Evolutionary conservation across 2,113 vertebrate species (phyloP).

Genomic region (Todiramphus saurophagus): DNA sequence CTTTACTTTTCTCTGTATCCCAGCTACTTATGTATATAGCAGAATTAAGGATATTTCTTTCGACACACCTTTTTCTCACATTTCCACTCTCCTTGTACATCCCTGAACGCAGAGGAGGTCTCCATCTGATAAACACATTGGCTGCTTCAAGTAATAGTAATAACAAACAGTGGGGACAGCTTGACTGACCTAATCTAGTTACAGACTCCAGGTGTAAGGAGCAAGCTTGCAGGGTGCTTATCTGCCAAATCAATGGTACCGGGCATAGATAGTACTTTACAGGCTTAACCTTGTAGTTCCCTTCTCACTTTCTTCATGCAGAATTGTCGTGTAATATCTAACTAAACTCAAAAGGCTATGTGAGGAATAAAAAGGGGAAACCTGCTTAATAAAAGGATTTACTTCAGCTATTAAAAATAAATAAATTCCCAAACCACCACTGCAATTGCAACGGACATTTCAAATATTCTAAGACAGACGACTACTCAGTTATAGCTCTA

Average conservation of each 20-base stretch:
- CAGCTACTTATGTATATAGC: background rate
- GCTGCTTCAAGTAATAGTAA: background rate
- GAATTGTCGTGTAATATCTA: constrained; percentile 28
- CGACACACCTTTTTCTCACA: background rate
- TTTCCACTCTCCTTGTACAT: background rate
- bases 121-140: background rate
- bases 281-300: background rate
- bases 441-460: constrained; percentile 52
- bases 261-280: background rate
- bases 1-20: background rate
- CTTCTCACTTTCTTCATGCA: background rate
- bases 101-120: background rate
- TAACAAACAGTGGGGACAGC: constrained; percentile 16
- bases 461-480: constrained; percentile 25
- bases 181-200: constrained; percentile 21
- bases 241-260: background rate
- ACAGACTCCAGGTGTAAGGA: constrained; percentile 14
- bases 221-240: constrained; percentile 1
- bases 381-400: constrained; percentile 58
- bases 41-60: background rate
- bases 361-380: constrained; percentile 45
- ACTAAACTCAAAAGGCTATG: constrained; percentile 39
- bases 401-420: constrained; percentile 40
- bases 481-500: constrained; percentile 20
- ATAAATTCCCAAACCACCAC: constrained; percentile 11